Conservation (phyloP, 1,140 invertebrate species). For the Laupala kohalensis region DNA sequence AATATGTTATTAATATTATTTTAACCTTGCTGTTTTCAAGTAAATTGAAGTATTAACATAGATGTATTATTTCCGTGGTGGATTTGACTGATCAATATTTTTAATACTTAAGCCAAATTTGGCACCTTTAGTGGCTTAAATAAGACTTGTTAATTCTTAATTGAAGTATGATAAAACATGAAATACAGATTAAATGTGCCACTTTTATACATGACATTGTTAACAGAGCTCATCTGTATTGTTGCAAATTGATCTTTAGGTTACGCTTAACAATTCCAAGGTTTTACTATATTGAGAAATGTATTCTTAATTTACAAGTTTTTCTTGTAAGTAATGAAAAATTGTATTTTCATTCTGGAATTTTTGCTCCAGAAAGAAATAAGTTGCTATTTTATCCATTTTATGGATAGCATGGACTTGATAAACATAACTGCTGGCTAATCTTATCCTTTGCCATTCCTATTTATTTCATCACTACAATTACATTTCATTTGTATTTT, state of each 20-base stretch:
- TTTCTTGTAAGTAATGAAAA: too few species aligned
- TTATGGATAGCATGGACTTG: too few species aligned
- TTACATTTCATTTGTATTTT: too few species aligned
- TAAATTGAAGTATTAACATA: slow-evolving; percentile 10
- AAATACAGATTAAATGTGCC: neutral
- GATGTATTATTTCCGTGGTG: slow-evolving; percentile 7
- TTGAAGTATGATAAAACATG: neutral
- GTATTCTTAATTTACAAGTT: neutral
- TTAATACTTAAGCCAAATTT: neutral
- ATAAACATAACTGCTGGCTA: too few species aligned
- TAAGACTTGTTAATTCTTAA: neutral
- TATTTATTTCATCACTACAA: too few species aligned
- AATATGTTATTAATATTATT: slow-evolving; percentile 1
- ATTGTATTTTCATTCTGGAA: too few species aligned
- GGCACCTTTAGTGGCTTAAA: slow-evolving; percentile 1
- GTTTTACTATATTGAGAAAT: neutral
- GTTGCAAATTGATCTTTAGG: neutral
- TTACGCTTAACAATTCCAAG: neutral
- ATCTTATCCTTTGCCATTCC: too few species aligned
- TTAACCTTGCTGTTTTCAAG: neutral
- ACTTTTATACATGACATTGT: neutral
- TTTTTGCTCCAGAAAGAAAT: too few species aligned
- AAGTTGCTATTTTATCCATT: too few species aligned
- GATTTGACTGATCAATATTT: slow-evolving; percentile 6
- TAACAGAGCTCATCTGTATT: neutral